A percentile compares a stretch with the other conserved stretches of the same genome.
Conservation (phyloP, 2,113 vertebrate genomes). For the Anolis sagrei region DNA sequence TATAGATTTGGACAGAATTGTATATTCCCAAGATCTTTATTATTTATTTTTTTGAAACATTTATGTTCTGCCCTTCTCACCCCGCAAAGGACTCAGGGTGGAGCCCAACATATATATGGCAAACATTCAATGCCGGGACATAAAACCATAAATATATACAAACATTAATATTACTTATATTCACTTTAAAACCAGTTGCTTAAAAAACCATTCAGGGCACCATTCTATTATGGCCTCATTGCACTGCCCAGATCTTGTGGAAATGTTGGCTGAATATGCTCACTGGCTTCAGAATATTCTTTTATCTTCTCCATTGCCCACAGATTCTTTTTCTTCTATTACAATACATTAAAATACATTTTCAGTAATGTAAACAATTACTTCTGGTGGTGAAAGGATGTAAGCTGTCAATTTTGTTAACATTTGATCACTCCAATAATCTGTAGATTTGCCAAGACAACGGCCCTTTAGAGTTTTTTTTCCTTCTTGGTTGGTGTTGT, state of each 20-base stretch:
- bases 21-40: neutral
- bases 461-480: neutral
- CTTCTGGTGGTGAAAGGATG: neutral
- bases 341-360: neutral
- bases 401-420: neutral
- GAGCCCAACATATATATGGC: too few species aligned
- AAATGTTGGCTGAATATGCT: neutral
- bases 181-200: too few species aligned
- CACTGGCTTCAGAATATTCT: neutral
- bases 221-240: too few species aligned
- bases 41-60: too few species aligned
- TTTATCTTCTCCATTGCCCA: neutral
- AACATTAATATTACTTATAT: too few species aligned
- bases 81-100: too few species aligned
- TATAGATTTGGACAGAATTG: neutral
- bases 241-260: neutral
- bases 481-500: neutral
- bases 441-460: neutral
- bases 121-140: too few species aligned
- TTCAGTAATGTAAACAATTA: neutral
- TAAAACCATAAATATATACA: too few species aligned
- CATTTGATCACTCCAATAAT: neutral
- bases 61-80: too few species aligned
- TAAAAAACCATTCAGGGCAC: too few species aligned
- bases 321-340: neutral